Base-by-base conservation (phyloP, 2,888 invertebrate species). In the Hypselothyrea guttata region DNA sequence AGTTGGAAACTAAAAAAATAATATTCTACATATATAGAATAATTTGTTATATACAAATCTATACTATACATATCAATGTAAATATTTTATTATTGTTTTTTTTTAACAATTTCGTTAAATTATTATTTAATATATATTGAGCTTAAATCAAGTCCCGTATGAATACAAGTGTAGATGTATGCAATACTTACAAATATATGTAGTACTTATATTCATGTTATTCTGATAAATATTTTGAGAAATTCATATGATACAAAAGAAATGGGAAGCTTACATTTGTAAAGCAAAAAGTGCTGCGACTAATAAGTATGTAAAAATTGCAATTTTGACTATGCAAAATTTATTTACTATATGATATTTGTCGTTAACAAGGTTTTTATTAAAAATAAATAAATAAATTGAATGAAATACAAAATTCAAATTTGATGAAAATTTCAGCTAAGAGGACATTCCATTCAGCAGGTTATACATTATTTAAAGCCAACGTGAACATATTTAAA, bases 381-480 rank as follows among this genome's bases (percentile, higher is more conserved):
- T 57, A 33, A 41, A 41, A 54, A 57, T 48, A 54, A 51, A 47
- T 22, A 41, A 54, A 57, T 47, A 18, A 78, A 38, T 37, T 13
- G 30, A 27, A 45, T 47, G 58, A 47, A 42, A 40, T 56, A 56
- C 42, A 57, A 57, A 67, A 51, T 65, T 55, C 44, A 45, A 61
- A 71, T 58, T 67, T 57, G 48, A 57, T 48, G 64, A 63, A 77
- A 74, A 64, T 64, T 74, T 71, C 71, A 82, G 79, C 77, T 82
- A 78, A 64, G 41, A 62, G 65, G 71, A 71, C 79, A 79, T 79
- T 84, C 79, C 86, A 66, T 75, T 64, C 84, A 85, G 84, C 84
- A 73, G 65, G 56, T 61, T 63, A 54, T 48, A 28, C 49, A 82
- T 47, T 82, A 75, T 65, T 71, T 55, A 51, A 84, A 68, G 83